Evolutionary conservation across 1,140 invertebrate species (phyloP).

Genomic region (Drosophila virilis): DNA sequence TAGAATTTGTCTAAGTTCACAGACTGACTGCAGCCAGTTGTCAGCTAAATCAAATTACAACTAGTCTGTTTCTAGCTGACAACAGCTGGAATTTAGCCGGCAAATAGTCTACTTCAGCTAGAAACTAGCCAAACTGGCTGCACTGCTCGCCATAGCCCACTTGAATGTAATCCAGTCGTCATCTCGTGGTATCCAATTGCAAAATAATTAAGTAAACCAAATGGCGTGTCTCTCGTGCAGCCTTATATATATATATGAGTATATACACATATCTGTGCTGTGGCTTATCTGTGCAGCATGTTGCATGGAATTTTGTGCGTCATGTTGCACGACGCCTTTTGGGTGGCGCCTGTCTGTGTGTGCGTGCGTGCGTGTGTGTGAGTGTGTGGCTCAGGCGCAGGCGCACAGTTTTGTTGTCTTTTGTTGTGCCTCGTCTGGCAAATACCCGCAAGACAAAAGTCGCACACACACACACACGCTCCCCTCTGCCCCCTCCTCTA

Average conservation of each 20-base stretch:
- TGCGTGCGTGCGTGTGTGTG: conserved; percentile 23
- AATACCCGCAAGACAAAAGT: conserved; percentile 71
- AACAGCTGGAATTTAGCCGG: too few relatives aligned
- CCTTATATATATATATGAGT: not conserved
- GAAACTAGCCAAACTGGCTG: too few relatives aligned
- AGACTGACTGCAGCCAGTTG: too few relatives aligned
- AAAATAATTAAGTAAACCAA: conserved; percentile 80
- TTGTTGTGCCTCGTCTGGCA: conserved; percentile 28
- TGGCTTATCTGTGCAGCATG: conserved; percentile 27
- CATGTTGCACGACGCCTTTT: conserved; percentile 45
- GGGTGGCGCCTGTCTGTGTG: conserved; percentile 18
- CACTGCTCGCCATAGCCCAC: not conserved
- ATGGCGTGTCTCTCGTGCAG: conserved; percentile 43
- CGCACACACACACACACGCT: conserved; percentile 29
- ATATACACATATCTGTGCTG: not conserved
- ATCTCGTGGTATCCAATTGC: conserved; percentile 67
- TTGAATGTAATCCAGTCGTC: conserved; percentile 27
- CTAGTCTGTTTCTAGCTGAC: too few relatives aligned
- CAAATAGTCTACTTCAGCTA: too few relatives aligned
- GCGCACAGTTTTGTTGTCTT: conserved; percentile 76
- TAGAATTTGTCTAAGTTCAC: too few relatives aligned
- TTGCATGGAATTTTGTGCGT: conserved; percentile 71
- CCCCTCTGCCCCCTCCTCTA: not conserved
- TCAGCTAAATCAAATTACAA: too few relatives aligned
- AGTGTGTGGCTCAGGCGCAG: conserved; percentile 59